These are phyloP conservation scores for Hydra vulgaris DNA, from an alignment of 30 jellyfish, hydroid and myxozoan species.

Conservation along the genomic window DNA sequence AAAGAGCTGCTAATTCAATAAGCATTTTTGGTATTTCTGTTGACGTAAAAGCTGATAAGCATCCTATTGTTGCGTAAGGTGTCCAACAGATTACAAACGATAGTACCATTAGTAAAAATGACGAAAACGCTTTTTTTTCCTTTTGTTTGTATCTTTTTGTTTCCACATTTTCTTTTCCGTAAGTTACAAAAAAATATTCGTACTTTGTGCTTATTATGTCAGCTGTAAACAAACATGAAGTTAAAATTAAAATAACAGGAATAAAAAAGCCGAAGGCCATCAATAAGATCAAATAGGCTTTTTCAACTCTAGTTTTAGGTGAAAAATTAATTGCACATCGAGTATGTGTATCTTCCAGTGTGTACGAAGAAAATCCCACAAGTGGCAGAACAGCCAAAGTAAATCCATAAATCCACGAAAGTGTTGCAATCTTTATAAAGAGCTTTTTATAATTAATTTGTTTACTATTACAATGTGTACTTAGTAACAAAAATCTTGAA, in stretches of 20 bases:
- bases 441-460: neutral
- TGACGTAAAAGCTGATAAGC: neutral
- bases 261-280: neutral
- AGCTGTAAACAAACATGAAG: neutral
- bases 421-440: neutral
- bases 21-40: neutral
- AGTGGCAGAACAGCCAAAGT: neutral
- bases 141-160: neutral
- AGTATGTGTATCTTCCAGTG: neutral
- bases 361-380: neutral
- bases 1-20: neutral
- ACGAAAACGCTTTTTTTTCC: neutral
- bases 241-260: neutral
- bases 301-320: neutral
- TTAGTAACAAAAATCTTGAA: neutral
- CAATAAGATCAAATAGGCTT: neutral
- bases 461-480: neutral
- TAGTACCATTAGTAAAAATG: neutral
- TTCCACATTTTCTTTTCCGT: neutral
- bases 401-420: neutral
- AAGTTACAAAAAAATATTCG: neutral
- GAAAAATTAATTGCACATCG: neutral
- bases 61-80: neutral
- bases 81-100: neutral
- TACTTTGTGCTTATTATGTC: neutral